Base-by-base conservation (phyloP, 2,797 vertebrate genomes). In the Clamator glandarius region DNA sequence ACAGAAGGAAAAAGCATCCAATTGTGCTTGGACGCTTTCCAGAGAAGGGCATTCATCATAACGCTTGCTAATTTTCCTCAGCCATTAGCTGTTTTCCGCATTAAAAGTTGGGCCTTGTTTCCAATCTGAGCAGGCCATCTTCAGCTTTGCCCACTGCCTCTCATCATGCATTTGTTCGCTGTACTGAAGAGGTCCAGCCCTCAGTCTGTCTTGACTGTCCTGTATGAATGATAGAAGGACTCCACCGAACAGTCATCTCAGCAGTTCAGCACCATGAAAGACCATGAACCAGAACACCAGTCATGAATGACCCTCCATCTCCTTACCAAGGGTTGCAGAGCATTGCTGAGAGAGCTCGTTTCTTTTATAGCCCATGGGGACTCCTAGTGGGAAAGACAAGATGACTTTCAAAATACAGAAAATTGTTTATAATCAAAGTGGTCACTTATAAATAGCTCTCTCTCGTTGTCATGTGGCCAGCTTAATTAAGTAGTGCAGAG, bases 351-450 rank as follows among this genome's bases (percentile, higher is more conserved):
- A 90, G 52, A 33, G 15, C 15, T 15, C 55, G 31, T 70, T 87
- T 84, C 55, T 80, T 64, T 39, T 58, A 69, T 74, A 85, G 55
- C 18, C 41, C 48, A 17, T 6, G 24, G 33, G 42, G 12, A 58
- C 39, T 85, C 19, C 7, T 55, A 77, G 41, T 4, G 13, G 61
- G 28, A 51, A 64, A 81, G 36, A 90, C 44, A 11, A 0, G 0
- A 35, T 79, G 78, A 93, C 77, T 91, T 95, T 74, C 23, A 84
- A 84, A 93, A 88, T 84, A 80, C 57, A 51, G 57, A 46, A 84
- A 97, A 86, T 77, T 59, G 69, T 63, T 80, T 75, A 51, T 55
- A 54, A 92, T 77, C 11, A 3, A 72, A 88, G 79, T 7, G 23
- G 46, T 90, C 42, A n/a, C 51, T 89, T 84, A 67, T 63, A 95